phyloP scores from a whole-genome alignment of 2,888 invertebrate species.

The Xylota sylvarum region DNA sequence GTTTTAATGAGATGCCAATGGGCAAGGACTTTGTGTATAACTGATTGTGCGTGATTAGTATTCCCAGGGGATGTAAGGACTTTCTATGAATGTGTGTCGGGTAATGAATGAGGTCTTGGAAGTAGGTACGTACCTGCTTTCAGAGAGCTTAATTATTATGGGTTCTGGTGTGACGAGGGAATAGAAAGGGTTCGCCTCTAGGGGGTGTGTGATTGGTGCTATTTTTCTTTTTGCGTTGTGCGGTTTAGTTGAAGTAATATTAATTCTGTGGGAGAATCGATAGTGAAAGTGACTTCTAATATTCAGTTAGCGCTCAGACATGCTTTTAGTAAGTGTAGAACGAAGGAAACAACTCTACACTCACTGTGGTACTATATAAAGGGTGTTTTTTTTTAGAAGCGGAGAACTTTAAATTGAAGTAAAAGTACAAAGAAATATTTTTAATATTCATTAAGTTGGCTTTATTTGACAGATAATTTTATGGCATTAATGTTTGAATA shows the following conservation, averaged over 20 bases:
- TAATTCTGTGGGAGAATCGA: neutral
- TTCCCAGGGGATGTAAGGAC: constrained; percentile 38
- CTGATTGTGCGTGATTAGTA: constrained; percentile 44
- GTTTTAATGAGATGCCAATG: neutral
- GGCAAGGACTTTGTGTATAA: constrained; percentile 17
- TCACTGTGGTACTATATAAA: no score
- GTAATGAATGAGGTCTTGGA: constrained; percentile 36
- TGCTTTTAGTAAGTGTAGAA: no score
- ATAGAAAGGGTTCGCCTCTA: constrained; percentile 2
- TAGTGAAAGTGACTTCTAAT: no score
- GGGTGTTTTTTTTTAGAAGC: no score
- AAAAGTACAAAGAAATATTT: no score
- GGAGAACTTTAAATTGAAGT: no score
- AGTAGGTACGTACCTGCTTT: constrained; percentile 6
- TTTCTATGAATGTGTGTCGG: constrained; percentile 41
- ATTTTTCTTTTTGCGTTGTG: neutral
- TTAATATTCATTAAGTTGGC: no score
- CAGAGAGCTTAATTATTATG: constrained; percentile 37
- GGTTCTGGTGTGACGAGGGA: constrained; percentile 1
- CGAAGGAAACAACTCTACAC: no score
- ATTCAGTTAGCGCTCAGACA: no score
- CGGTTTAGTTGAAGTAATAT: neutral
- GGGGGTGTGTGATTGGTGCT: neutral
- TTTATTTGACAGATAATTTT: no score
- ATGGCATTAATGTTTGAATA: no score